Evolutionary conservation across 2,888 invertebrate species (phyloP).

Genomic region (Clunio marinus): DNA sequence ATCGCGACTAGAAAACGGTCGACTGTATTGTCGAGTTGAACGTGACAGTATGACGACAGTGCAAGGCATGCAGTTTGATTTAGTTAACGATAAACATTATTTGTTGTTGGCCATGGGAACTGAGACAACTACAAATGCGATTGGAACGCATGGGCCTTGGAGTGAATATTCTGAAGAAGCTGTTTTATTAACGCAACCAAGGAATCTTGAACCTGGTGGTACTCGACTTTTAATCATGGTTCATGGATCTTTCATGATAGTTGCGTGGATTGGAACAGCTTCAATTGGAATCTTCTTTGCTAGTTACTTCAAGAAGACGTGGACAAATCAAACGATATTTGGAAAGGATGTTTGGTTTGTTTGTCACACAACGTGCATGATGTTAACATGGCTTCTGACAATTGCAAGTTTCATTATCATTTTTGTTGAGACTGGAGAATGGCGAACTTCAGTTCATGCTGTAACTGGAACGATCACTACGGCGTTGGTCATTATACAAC

Average conservation of each 20-base stretch:
- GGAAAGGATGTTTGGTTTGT: conserved; percentile 77
- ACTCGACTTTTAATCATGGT: conserved; percentile 61
- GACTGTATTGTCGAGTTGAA: conserved; percentile 70
- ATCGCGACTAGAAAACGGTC: conserved; percentile 53
- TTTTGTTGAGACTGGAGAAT: conserved; percentile 66
- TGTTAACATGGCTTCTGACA: conserved; percentile 68
- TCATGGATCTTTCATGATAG: conserved; percentile 74
- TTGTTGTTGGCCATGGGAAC: conserved; percentile 62
- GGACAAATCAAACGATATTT: conserved; percentile 67
- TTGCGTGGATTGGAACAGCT: conserved; percentile 76
- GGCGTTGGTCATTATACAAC: conserved; percentile 69
- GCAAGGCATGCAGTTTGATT: conserved; percentile 63
- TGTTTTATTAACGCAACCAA: conserved; percentile 63
- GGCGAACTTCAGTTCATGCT: conserved; percentile 61
- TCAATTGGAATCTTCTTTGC: conserved; percentile 67
- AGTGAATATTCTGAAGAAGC: conserved; percentile 59
- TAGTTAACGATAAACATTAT: conserved; percentile 64
- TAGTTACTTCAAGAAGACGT: conserved; percentile 70
- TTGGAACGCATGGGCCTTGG: conserved; percentile 64
- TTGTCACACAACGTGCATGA: conserved; percentile 76
- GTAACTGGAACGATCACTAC: conserved; percentile 69
- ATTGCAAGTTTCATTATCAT: conserved; percentile 68
- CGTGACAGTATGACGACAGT: conserved; percentile 62
- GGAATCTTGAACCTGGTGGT: not conserved
- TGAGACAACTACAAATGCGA: conserved; percentile 43